Evolutionary conservation across 2,113 vertebrate species (phyloP).

Genomic region (Neolamprologus sp.): DNA sequence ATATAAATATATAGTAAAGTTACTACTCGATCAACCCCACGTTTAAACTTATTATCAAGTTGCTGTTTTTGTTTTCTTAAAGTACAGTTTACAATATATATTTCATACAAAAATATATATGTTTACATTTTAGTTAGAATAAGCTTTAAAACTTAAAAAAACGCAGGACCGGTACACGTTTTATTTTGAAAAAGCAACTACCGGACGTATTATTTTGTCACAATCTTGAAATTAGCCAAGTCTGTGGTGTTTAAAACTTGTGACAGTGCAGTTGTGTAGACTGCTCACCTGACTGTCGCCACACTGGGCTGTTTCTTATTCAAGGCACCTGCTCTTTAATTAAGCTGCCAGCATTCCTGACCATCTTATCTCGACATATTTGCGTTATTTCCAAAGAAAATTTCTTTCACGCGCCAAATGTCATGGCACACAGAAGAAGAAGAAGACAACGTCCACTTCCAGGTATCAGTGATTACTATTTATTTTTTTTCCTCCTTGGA

Average conservation of each 20-base stretch:
- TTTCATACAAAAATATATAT: not conserved
- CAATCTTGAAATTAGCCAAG: not conserved
- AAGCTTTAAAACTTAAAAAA: not conserved
- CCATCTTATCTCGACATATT: not conserved
- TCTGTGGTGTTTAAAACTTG: not conserved
- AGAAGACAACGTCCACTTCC: not conserved
- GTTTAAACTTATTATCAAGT: not conserved
- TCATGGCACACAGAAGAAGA: slow-evolving; percentile 32
- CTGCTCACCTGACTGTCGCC: not conserved
- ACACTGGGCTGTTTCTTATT: not conserved
- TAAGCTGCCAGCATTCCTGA: not conserved
- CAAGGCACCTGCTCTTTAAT: not conserved
- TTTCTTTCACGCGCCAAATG: not conserved
- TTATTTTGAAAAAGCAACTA: not conserved
- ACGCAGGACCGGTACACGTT: not conserved
- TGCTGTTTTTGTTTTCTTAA: not conserved
- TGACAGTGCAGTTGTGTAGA: not conserved
- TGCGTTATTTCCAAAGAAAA: not conserved
- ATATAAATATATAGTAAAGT: not conserved
- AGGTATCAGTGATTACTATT: slow-evolving; percentile 1
- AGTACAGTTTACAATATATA: not conserved
- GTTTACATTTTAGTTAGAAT: not conserved
- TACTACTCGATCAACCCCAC: not conserved
- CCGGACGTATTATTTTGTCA: slow-evolving; percentile 30
- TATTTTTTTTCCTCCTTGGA: not conserved